Evolutionary conservation across 2,113 vertebrate genomes (phyloP), one percentile per base, ranked within the genome.

Genomic region (Arothron firmamentum): DNA sequence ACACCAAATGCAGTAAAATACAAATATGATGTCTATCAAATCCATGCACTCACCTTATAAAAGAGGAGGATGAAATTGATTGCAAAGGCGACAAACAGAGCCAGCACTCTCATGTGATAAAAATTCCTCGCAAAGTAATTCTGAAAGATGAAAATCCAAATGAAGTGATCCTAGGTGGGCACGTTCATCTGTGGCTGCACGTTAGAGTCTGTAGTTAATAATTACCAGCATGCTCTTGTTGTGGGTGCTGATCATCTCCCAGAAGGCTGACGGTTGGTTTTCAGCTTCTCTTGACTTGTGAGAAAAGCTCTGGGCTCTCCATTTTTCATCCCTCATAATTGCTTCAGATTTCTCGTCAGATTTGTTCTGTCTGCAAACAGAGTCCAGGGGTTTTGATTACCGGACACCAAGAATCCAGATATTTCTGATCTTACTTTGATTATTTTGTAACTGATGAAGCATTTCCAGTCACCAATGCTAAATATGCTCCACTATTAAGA

Each of bases 1-100:
- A 38, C 11, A 38, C 10, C 10, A 38, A 46, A 46, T 46, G 45
- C 45, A 46, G 45, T 12, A 38, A 11, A 38, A 38, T 38, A 38
- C n/a, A 19, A 53, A 1, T 53, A 16, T 45, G 5, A 3, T 13
- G 18, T 21, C 10, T 0, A 12, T 21, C 19, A 12, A 23, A 12
- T 25, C 8, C 9, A 21, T 42, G 31, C 42, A 18, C 76, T 86
- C 83, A 96, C 96, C 94, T 98, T 98, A 74, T 96, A 98, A 75
- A 98, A 98, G 46, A 98, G 94, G 31, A 98, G 90, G 77, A 98
- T 96, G 83, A 98, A 98, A 87, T 98, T 98, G 85, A 98, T 96
- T 8, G 94, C 93, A 79, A 98, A 98, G 28, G 96, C 91, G 14
- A 97, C 93, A 87, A 97, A 94, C 56, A 98, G 84, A 0, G 95